Percentiles rank a stretch among this genome's conserved stretches.
phyloP scores from a whole-genome alignment of 1,140 invertebrate genomes.

The Zophobas morio region DNA sequence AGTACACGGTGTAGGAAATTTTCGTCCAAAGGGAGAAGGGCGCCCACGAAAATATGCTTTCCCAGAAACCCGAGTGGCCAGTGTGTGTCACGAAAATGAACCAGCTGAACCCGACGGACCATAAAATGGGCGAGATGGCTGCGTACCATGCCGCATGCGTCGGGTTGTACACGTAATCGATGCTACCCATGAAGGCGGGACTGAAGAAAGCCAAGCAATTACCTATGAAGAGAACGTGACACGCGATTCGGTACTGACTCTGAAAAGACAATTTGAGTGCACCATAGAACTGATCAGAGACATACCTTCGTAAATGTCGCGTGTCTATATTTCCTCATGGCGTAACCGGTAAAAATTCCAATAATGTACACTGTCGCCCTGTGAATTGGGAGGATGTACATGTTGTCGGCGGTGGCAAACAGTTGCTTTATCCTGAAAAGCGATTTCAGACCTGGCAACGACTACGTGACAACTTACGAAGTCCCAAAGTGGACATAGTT shows the following conservation, averaged over 20 bases:
- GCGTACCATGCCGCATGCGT: constrained; percentile 79
- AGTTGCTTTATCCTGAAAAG: constrained; percentile 75
- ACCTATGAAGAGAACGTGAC: constrained; percentile 60
- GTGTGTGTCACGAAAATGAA: constrained; percentile 75
- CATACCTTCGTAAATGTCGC: constrained; percentile 63
- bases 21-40: constrained; percentile 68
- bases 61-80: constrained; percentile 71
- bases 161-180: constrained; percentile 77
- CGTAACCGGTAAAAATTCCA: constrained; percentile 77
- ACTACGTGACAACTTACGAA: constrained; percentile 74
- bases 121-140: constrained; percentile 80
- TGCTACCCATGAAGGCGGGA: constrained; percentile 77
- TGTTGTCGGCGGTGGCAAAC: constrained; percentile 80
- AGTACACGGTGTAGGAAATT: constrained; percentile 73
- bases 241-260: constrained; percentile 71
- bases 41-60: constrained; percentile 67
- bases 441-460: constrained; percentile 9
- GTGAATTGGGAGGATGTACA: constrained; percentile 80
- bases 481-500: constrained; percentile 82
- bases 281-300: background rate
- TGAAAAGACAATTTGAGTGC: constrained; percentile 59
- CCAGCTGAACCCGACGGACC: constrained; percentile 80
- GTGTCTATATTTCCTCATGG: constrained; percentile 70
- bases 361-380: constrained; percentile 81
- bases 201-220: constrained; percentile 73